Percentiles rank a stretch among this genome's conserved stretches.
Conservation (phyloP, 2,888 invertebrate genomes). For the Doris montereyensis region DNA sequence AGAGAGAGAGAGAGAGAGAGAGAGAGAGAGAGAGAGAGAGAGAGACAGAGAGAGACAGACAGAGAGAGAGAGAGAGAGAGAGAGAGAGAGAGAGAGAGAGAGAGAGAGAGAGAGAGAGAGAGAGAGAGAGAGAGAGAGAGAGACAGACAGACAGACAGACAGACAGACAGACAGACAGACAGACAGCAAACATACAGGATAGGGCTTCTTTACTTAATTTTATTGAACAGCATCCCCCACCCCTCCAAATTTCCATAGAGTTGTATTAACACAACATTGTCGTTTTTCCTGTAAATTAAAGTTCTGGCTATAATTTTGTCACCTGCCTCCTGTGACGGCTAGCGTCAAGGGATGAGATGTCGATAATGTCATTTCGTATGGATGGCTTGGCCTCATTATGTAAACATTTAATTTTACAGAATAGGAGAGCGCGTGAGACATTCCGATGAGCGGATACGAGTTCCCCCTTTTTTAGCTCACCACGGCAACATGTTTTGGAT, state of each 20-base stretch:
- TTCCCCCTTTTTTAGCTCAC: too few species aligned
- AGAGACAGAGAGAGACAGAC: slow-evolving; percentile 20
- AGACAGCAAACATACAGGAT: not conserved
- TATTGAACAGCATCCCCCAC: not conserved
- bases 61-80: slow-evolving; percentile 8
- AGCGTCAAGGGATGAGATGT: too few species aligned
- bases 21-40: slow-evolving; percentile 29
- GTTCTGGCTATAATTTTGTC: too few species aligned
- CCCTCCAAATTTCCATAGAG: not conserved
- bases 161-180: slow-evolving; percentile 1
- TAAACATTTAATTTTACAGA: too few species aligned
- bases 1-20: not conserved
- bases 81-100: not conserved
- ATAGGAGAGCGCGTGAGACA: too few species aligned
- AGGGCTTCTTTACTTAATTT: not conserved
- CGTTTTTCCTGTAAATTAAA: too few species aligned
- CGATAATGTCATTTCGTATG: too few species aligned
- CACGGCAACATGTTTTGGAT: too few species aligned
- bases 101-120: slow-evolving; percentile 9
- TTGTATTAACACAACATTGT: too few species aligned
- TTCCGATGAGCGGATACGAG: too few species aligned
- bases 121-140: slow-evolving; percentile 15
- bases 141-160: slow-evolving; percentile 16
- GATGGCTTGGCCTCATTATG: too few species aligned
- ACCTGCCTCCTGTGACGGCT: too few species aligned